phyloP scores from a whole-genome alignment of 2,888 invertebrate species.

The Pecten maximus region DNA sequence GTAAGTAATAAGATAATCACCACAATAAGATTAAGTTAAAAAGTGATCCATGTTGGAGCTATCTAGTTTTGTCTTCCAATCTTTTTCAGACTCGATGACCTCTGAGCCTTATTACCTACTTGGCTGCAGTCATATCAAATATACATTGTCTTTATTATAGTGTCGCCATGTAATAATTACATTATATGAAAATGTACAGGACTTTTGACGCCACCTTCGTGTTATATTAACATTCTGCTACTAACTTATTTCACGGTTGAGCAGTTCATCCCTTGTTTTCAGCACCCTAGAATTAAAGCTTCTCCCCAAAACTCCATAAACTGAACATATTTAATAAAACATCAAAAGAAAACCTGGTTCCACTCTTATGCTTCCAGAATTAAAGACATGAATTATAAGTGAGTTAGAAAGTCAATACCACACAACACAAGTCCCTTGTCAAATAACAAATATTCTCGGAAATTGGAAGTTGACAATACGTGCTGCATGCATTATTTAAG shows the following conservation, averaged over 20 bases:
- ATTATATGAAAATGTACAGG: neutral
- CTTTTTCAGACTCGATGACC: neutral
- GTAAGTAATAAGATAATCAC: neutral
- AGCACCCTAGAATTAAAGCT: neutral
- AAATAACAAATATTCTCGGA: neutral
- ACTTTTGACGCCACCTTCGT: neutral
- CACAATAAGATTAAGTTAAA: neutral
- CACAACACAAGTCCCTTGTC: neutral
- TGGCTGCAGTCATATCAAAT: neutral
- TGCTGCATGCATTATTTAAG: neutral
- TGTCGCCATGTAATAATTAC: neutral
- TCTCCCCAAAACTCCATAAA: neutral
- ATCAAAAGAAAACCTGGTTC: neutral
- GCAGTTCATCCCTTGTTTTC: neutral
- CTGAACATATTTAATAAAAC: slow-evolving; percentile 3
- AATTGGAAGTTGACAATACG: slow-evolving; percentile 13
- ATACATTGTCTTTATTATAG: neutral
- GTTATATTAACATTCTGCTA: slow-evolving; percentile 4
- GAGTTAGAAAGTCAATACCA: neutral
- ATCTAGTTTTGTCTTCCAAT: neutral
- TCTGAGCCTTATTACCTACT: neutral
- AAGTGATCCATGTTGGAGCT: neutral
- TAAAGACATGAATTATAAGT: slow-evolving; percentile 28
- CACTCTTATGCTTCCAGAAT: neutral
- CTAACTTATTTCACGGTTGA: neutral